Evolutionary conservation across 2,797 vertebrate genomes (phyloP).

Genomic region (Propithecus deckenii): DNA sequence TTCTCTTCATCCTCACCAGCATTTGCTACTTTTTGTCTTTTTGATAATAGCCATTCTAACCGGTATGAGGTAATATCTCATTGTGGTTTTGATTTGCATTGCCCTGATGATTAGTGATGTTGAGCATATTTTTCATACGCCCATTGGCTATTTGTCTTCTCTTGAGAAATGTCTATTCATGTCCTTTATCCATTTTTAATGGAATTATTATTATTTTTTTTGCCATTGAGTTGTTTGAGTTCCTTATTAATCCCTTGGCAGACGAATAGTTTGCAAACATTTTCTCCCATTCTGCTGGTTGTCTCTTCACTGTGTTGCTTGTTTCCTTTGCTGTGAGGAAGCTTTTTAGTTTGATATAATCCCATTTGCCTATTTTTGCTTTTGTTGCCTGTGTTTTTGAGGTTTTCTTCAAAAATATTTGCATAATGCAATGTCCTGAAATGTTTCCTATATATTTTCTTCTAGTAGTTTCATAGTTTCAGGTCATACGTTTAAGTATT

Average conservation of each 20-base stretch:
- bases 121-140: neutral
- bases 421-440: neutral
- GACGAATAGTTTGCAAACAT: neutral
- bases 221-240: neutral
- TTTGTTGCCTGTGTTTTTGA: neutral
- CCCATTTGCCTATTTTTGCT: neutral
- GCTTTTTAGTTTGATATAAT: neutral
- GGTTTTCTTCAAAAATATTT: neutral
- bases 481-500: neutral
- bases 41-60: neutral
- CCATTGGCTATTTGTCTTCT: neutral
- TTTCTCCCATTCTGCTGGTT: neutral
- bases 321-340: neutral
- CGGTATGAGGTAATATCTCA: neutral
- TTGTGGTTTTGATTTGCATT: neutral
- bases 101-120: neutral
- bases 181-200: neutral
- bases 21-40: neutral
- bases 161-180: neutral
- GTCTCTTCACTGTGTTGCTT: neutral
- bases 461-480: neutral
- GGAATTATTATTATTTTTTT: neutral
- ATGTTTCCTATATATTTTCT: neutral
- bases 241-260: neutral
- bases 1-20: neutral